Conservation (phyloP, 2,797 vertebrate genomes). For the Iguana delicatissima region DNA sequence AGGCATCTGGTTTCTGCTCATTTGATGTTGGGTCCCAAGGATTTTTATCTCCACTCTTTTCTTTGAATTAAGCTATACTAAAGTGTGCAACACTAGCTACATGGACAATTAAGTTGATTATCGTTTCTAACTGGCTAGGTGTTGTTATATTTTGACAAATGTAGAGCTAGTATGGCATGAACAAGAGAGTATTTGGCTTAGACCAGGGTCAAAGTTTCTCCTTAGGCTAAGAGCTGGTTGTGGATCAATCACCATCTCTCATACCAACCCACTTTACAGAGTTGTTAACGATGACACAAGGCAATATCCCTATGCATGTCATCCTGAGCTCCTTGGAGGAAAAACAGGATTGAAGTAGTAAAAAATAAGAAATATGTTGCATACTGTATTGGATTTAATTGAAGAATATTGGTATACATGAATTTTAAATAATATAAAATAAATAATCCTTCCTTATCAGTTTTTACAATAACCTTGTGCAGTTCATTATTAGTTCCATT, state of each 20-base stretch:
- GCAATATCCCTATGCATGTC: background rate
- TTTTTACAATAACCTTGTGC: background rate
- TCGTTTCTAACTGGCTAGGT: background rate
- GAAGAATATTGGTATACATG: background rate
- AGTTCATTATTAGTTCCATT: background rate
- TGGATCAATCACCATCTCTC: background rate
- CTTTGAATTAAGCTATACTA: background rate
- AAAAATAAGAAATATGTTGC: background rate
- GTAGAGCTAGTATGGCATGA: background rate
- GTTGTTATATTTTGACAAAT: background rate
- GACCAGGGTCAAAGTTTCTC: background rate
- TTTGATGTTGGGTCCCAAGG: background rate
- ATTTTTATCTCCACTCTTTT: background rate
- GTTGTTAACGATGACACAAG: background rate
- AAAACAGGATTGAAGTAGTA: background rate
- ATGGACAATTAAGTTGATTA: background rate
- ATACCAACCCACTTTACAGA: background rate
- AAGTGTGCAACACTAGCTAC: background rate
- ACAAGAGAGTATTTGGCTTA: background rate
- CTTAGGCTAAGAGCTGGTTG: background rate
- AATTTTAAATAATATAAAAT: background rate
- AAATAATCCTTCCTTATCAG: no score
- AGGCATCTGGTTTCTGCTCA: background rate
- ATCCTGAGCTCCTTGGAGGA: background rate
- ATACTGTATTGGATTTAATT: background rate